Conservation (phyloP, 2,113 vertebrate species). For the Syngnathus scovelli region DNA sequence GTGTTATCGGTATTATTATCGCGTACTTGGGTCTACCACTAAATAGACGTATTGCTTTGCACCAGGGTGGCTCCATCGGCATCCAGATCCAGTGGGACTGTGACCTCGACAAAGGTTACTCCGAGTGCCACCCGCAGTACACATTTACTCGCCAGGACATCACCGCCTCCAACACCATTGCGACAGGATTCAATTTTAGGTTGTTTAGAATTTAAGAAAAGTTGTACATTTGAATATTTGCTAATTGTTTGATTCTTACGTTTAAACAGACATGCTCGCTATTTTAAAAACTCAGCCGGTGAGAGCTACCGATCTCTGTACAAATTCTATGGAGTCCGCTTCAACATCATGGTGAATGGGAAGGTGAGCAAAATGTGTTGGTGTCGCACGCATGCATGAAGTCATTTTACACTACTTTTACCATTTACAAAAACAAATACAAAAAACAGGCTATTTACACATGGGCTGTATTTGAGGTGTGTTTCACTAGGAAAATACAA, state of each 20-base stretch:
- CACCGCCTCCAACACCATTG: conserved; percentile 58
- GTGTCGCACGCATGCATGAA: neutral
- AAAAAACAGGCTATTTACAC: neutral
- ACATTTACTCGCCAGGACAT: conserved; percentile 82
- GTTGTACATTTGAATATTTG: neutral
- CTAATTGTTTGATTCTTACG: neutral
- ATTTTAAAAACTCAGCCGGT: conserved; percentile 73
- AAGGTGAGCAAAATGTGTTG: conserved; percentile 67
- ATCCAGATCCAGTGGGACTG: conserved; percentile 88
- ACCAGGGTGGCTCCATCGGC: conserved; percentile 84
- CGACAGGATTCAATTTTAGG: conserved; percentile 88
- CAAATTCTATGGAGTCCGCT: conserved; percentile 85
- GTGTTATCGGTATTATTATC: neutral
- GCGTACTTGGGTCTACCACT: neutral
- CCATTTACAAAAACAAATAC: neutral
- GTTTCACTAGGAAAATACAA: neutral
- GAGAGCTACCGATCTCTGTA: conserved; percentile 74
- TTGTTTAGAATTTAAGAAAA: conserved; percentile 27
- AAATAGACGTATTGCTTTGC: conserved; percentile 1
- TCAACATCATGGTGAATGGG: conserved; percentile 84
- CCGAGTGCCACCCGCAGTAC: conserved; percentile 81
- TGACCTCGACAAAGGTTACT: conserved; percentile 81
- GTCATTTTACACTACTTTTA: neutral
- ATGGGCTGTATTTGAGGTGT: neutral
- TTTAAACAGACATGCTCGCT: conserved; percentile 76